Percentiles rank a stretch among this genome's conserved stretches.
Evolutionary conservation across 2,113 vertebrate genomes (phyloP).

Genomic region (Varanus komodoensis): DNA sequence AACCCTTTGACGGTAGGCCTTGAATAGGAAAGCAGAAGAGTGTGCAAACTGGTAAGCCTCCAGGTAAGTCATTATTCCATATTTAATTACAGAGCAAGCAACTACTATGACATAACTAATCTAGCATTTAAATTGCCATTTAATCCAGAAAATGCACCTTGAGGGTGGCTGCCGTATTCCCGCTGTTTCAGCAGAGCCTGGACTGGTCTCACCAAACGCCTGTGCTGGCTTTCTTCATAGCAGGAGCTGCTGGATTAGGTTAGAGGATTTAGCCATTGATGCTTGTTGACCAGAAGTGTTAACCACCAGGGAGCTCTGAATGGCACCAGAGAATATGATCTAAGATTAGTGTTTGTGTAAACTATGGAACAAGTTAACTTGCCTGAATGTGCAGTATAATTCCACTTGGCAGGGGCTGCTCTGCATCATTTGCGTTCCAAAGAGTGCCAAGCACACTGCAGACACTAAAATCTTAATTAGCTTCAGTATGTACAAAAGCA

Average conservation of each 20-base stretch:
- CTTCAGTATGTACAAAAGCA: background rate
- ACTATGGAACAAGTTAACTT: background rate
- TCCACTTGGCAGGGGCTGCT: background rate
- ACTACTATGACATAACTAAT: background rate
- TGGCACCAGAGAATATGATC: background rate
- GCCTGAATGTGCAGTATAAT: background rate
- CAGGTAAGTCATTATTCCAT: background rate
- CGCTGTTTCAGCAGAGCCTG: background rate
- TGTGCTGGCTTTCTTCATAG: too few relatives aligned
- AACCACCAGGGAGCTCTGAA: background rate
- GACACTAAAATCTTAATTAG: background rate
- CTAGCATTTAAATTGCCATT: background rate
- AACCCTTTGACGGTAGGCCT: background rate
- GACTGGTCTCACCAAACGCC: background rate
- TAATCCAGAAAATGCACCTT: background rate
- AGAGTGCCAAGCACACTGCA: background rate
- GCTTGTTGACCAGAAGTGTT: conserved; percentile 1
- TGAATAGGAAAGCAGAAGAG: background rate
- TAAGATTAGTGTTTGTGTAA: conserved; percentile 5
- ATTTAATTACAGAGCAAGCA: conserved; percentile 6
- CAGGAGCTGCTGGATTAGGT: too few relatives aligned
- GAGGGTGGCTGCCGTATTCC: background rate
- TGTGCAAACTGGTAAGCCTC: background rate
- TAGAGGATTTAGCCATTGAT: background rate
- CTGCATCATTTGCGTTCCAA: background rate